phyloP scores from a whole-genome alignment of 2,888 invertebrate genomes.

The Fragum sueziense region DNA sequence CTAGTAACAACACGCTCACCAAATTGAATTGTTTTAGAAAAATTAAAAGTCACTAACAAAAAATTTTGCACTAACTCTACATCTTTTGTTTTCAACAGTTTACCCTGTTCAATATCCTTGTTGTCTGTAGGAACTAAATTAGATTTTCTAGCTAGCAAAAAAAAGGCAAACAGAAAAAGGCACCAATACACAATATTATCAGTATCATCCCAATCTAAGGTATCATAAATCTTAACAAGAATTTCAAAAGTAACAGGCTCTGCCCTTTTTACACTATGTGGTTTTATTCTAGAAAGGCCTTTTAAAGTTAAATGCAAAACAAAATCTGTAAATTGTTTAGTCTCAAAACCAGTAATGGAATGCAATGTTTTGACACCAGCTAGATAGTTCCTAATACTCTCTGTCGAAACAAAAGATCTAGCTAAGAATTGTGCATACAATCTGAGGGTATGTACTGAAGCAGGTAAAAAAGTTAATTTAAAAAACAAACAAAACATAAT shows the following conservation, averaged over 20 bases:
- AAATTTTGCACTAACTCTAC: not conserved
- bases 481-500: conserved; percentile 30
- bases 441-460: conserved; percentile 15
- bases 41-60: not conserved
- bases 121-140: too few species aligned
- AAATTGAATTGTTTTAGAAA: conserved; percentile 13
- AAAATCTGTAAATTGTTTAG: conserved; percentile 16
- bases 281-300: conserved; percentile 15
- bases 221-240: too few species aligned
- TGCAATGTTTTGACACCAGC: conserved; percentile 28
- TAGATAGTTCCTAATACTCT: conserved; percentile 26
- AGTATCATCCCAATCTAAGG: not conserved
- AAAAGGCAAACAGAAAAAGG: conserved; percentile 8
- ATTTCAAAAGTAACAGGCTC: too few species aligned
- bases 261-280: not conserved
- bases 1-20: not conserved
- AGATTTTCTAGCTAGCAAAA: not conserved
- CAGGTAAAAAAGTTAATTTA: conserved; percentile 22
- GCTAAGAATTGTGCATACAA: conserved; percentile 29
- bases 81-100: not conserved
- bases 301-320: conserved; percentile 19
- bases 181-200: not conserved
- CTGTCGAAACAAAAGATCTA: conserved; percentile 27
- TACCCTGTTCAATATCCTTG: not conserved
- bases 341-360: not conserved